These are phyloP conservation scores for Gadus chalcogrammus DNA, from an alignment of 2,113 vertebrate species.

Conservation along the genomic window DNA sequence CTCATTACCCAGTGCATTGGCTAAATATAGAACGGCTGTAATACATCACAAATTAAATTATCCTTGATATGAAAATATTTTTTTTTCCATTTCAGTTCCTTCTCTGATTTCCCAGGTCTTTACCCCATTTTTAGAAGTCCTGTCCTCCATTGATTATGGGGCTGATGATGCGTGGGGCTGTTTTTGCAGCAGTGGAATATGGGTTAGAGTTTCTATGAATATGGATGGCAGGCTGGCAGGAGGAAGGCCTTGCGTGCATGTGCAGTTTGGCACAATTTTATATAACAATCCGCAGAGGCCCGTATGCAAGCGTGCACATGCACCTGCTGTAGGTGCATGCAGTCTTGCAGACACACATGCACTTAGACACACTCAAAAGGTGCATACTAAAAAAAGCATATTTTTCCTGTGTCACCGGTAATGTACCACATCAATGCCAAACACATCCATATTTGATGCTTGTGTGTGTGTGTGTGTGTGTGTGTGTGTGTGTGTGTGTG, in stretches of 20 bases:
- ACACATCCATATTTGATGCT: constrained; percentile 40
- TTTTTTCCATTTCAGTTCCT: too few species aligned
- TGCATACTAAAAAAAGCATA: not conserved
- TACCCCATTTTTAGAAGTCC: not conserved
- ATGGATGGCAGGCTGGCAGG: constrained; percentile 19
- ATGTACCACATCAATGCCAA: not conserved
- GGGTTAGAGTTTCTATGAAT: constrained; percentile 33
- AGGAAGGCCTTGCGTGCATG: constrained; percentile 11
- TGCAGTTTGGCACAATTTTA: constrained; percentile 1
- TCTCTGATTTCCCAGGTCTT: too few species aligned
- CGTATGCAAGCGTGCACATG: not conserved
- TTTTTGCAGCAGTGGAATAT: constrained; percentile 30
- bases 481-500: not conserved
- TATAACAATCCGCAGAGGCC: not conserved
- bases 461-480: not conserved
- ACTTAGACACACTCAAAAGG: not conserved
- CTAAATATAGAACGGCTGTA: too few species aligned
- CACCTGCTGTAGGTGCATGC: not conserved
- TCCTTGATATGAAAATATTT: too few species aligned
- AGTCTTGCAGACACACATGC: not conserved
- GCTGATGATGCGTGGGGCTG: not conserved
- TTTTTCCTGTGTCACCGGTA: not conserved
- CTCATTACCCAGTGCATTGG: too few species aligned
- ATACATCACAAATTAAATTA: too few species aligned
- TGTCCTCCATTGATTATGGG: constrained; percentile 5